Base-by-base conservation (phyloP, 1,140 invertebrate genomes). In the Drosophila jambulina region DNA sequence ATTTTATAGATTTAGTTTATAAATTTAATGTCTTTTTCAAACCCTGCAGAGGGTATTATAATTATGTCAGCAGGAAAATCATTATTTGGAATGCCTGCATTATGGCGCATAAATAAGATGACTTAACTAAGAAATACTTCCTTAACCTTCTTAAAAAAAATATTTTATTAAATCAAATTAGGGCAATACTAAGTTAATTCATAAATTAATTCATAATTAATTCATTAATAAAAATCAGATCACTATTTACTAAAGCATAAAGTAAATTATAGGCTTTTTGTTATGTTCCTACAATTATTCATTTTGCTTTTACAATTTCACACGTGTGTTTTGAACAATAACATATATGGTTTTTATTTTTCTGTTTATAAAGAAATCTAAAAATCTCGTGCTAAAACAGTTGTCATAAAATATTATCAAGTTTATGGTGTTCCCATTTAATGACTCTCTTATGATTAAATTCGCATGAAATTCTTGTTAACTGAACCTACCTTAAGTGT, bases 401-500 rank as follows among this genome's bases (percentile, higher is more conserved):
- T 19, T 36, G 13, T 10, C 51, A 54, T 54, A 36, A 54, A 54
- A 54, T 54, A 54, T 53, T 21, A 53, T 36, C 51, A 54, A 36
- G 12, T 36, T 36, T 32, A 15, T 32, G 2, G 10, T 32, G 27
- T 51, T 4, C 23, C 8, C 23, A 27, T 25, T 51, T 21, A 36
- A 36, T 53, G 29, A 21, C 49, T 53, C 3, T 48, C n/a, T 49
- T 29, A 8, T 21, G 29, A 53, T 53, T 53, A 53, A 34, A 19
- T 34, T 53, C 3, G 19, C 49, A 21, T 5, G 49, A 53, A 36
- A 36, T 34, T 32, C 27, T 32, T 34, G 8, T 4, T 13, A 32
- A 25, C 25, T 17, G 36, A 64, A 64, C 57, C 57, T 64, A 61
- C 62, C 57, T 64, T 64, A 64, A 64, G 54, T 64, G 61, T 23